Percentiles rank a stretch among this genome's conserved stretches.
Conservation (phyloP, 1,140 invertebrate species). For the Calycopis cecrops region DNA sequence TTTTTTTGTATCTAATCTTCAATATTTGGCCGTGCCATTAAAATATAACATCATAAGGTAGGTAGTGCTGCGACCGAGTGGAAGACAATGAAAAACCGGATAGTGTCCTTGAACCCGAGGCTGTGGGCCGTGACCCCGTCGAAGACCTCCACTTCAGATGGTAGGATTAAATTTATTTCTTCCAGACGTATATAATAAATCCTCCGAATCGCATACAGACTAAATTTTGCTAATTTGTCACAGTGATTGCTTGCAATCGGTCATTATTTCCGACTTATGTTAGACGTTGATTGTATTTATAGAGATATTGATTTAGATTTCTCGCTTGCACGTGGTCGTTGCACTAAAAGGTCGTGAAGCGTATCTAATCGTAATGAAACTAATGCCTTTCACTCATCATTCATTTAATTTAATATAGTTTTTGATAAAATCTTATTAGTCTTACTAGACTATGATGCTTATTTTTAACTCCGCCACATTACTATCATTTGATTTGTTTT, state of each 20-base stretch:
- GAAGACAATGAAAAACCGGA: conserved; percentile 39
- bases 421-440: too few species aligned
- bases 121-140: conserved; percentile 21
- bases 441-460: too few species aligned
- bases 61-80: conserved; percentile 17
- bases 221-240: neutral
- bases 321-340: too few species aligned
- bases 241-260: neutral
- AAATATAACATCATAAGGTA: conserved; percentile 25
- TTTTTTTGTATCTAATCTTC: conserved; percentile 23
- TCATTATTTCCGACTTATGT: too few species aligned
- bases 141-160: conserved; percentile 31
- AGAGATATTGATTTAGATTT: too few species aligned
- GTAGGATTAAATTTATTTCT: conserved; percentile 16
- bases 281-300: too few species aligned
- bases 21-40: conserved; percentile 23
- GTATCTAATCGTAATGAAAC: too few species aligned
- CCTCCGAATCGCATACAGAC: neutral
- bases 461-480: too few species aligned
- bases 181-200: neutral
- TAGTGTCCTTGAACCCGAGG: conserved; percentile 29
- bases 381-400: too few species aligned
- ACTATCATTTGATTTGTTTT: too few species aligned
- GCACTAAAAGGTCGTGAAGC: too few species aligned
- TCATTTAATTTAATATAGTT: too few species aligned